Base-by-base conservation (phyloP, 2,113 vertebrate species). In the Sturnus vulgaris region DNA sequence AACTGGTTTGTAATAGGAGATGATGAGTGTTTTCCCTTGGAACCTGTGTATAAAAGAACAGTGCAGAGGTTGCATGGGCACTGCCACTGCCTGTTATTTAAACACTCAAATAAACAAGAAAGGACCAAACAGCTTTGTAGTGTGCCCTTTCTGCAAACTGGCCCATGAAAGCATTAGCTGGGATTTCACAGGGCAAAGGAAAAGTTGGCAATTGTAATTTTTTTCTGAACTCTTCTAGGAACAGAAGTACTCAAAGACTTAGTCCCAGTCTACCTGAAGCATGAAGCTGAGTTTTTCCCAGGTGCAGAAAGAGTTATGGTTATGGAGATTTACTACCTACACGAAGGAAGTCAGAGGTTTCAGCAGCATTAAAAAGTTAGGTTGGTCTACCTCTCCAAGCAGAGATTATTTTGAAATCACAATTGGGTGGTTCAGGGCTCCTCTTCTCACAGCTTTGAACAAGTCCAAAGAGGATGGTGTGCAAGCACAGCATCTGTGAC, bases 1-100 rank as follows among this genome's bases (percentile, higher is more conserved):
- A 90, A 37, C 5, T 64, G 35, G 4, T 64, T 89, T 72, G 44
- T 63, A 76, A 52, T 35, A 47, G 22, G 14, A 49, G 21, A 39
- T 14, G 20, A 46, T 44, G 25, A 30, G 15, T 14, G 12, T 21
- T 94, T 92, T 66, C 20, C 33, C 28, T 66, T 52, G 28, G 79
- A 93, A 35, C 3, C 5, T 5, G 12, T 42, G 19, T 47, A 24
- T 49, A 69, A 56, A 68, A 72, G 25, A 63, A 27, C 16, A 72
- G 10, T 24, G 9, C 1, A 3, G 52, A 42, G 2, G 11, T 27
- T 76, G 14, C 2, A 2, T 2, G 1, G 28, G 15, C 31, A 50
- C 7, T 23, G 16, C 49, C 28, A 7, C 39, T 86, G n/a, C 21
- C 64, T 79, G 20, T 12, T 59, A 46, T 31, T 82, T 70, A 49